Percentiles rank a stretch among this genome's conserved stretches.
phyloP scores from a whole-genome alignment of 2,888 invertebrate genomes.

The Sisyra nigra region DNA sequence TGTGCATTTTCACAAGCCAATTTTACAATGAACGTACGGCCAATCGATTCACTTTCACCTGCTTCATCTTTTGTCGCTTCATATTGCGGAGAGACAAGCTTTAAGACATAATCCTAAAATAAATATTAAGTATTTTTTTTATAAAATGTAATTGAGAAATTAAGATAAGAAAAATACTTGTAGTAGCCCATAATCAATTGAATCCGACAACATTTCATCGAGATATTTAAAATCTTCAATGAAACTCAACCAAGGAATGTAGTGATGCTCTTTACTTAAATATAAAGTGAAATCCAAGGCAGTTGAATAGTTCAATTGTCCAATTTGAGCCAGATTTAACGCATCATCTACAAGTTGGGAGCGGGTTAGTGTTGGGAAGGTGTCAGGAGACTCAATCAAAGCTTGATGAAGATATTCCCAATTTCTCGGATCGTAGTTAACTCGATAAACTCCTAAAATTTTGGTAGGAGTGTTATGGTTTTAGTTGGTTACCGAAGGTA shows the following conservation, averaged over 20 bases:
- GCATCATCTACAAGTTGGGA: slow-evolving; percentile 62
- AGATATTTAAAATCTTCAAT: slow-evolving; percentile 37
- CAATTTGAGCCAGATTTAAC: slow-evolving; percentile 43
- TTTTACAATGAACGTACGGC: slow-evolving; percentile 36
- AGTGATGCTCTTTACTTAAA: slow-evolving; percentile 41
- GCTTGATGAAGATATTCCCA: slow-evolving; percentile 36
- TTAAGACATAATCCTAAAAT: slow-evolving; percentile 30
- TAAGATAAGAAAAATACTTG: too few relatives aligned
- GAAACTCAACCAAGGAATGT: slow-evolving; percentile 48
- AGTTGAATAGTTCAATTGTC: slow-evolving; percentile 36
- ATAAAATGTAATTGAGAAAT: too few relatives aligned
- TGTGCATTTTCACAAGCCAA: slow-evolving; percentile 42
- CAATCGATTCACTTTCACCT: slow-evolving; percentile 37
- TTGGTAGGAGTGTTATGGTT: background rate
- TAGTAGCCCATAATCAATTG: slow-evolving; percentile 33
- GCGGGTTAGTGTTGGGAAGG: slow-evolving; percentile 40
- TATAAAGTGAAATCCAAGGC: slow-evolving; percentile 47
- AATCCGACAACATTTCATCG: slow-evolving; percentile 30
- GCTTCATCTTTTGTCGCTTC: slow-evolving; percentile 30
- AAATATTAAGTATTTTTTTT: background rate
- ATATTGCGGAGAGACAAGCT: slow-evolving; percentile 28
- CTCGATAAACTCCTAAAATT: slow-evolving; percentile 38
- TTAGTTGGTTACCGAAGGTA: background rate
- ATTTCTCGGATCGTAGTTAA: slow-evolving; percentile 41
- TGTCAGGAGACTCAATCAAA: slow-evolving; percentile 22